These are phyloP conservation scores for Globodera rostochiensis DNA, from an alignment of 1,140 invertebrate genomes.

Conservation along the genomic window DNA sequence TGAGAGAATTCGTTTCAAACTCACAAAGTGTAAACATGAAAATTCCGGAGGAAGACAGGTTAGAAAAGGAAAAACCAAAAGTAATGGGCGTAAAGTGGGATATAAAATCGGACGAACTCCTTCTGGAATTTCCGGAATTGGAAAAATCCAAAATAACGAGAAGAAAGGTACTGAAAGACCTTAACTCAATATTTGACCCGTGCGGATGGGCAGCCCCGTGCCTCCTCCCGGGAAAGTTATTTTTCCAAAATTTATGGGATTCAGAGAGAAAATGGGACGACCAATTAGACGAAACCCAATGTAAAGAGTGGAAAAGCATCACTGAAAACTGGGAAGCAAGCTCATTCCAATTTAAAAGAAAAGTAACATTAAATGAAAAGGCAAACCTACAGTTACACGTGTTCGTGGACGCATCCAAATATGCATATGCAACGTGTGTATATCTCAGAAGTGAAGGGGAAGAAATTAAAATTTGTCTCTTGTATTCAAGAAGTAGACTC, in stretches of 20 bases:
- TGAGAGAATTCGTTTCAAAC: slow-evolving; percentile 11
- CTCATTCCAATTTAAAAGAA: background rate
- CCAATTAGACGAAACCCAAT: no score
- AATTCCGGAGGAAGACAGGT: slow-evolving; percentile 2
- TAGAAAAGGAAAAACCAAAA: slow-evolving; percentile 1
- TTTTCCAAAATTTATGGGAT: background rate
- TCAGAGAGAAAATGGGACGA: background rate
- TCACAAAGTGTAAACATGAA: background rate
- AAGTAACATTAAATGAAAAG: background rate
- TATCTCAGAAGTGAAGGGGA: background rate
- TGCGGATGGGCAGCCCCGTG: background rate
- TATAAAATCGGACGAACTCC: background rate
- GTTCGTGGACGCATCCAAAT: background rate
- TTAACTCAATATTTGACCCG: background rate
- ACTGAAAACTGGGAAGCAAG: no score
- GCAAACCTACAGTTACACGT: background rate
- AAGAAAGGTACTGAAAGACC: background rate
- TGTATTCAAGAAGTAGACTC: background rate
- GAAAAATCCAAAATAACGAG: background rate
- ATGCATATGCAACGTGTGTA: background rate
- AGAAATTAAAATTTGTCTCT: background rate
- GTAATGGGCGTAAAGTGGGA: slow-evolving; percentile 11
- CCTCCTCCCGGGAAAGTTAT: background rate
- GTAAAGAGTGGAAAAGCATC: background rate
- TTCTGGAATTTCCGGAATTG: background rate